Conservation (phyloP, 2,888 invertebrate species). For the Cephus spinipes region DNA sequence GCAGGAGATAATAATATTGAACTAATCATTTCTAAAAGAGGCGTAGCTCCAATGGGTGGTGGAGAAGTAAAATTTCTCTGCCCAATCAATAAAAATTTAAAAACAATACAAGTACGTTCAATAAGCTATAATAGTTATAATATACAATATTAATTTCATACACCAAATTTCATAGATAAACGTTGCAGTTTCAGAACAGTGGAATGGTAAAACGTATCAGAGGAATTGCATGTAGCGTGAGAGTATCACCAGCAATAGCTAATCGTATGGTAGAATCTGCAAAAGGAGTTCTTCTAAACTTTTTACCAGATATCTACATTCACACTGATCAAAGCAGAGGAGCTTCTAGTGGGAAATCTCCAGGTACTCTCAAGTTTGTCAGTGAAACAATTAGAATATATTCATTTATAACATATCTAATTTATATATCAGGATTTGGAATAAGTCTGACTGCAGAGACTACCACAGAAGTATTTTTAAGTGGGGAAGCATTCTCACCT, state of each 20-base stretch:
- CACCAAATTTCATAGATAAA: background rate
- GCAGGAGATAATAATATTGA: constrained; percentile 90
- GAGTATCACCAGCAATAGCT: constrained; percentile 93
- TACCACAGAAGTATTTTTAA: constrained; percentile 80
- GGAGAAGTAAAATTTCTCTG: constrained; percentile 93
- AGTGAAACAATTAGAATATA: background rate
- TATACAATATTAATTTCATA: background rate
- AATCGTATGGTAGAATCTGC: constrained; percentile 94
- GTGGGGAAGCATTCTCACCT: constrained; percentile 64
- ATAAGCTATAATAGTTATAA: background rate
- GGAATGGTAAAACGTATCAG: constrained; percentile 95
- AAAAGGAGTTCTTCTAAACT: constrained; percentile 90
- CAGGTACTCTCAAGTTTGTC: constrained; percentile 66
- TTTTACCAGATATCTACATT: constrained; percentile 95
- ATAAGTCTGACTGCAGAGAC: constrained; percentile 92
- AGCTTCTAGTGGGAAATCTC: constrained; percentile 87
- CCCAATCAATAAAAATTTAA: constrained; percentile 84
- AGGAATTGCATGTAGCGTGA: constrained; percentile 88
- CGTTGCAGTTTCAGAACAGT: constrained; percentile 73
- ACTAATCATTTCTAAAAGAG: constrained; percentile 83
- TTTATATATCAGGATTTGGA: constrained; percentile 78
- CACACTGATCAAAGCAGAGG: constrained; percentile 93
- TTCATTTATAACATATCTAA: background rate
- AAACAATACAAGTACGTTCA: constrained; percentile 76
- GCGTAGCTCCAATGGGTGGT: constrained; percentile 90